Base-by-base conservation (phyloP, 2,797 vertebrate genomes). In the Poecile montanus region DNA sequence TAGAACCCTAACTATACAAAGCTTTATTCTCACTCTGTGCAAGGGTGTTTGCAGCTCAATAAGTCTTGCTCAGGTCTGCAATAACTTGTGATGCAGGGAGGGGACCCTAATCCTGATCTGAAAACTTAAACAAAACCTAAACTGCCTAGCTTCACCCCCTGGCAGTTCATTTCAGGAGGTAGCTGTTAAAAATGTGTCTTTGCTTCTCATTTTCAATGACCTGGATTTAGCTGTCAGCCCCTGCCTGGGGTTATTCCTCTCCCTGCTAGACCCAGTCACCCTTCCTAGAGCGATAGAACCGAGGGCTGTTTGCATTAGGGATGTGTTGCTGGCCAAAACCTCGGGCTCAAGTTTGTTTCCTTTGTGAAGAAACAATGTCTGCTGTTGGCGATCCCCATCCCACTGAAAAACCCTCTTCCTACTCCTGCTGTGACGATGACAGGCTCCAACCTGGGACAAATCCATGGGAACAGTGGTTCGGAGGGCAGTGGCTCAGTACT, bases 341-440 rank as follows among this genome's bases (percentile, higher is more conserved):
- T 93, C 4, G 1, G 68, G 7, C 50, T 3, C 2, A 42, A 73
- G 67, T 94, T 95, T 93, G 88, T 85, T 94, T 78, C 44, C 72
- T 89, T 85, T 83, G 26, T 20, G 56, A 36, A 73, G 66, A 63
- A 91, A 78, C 88, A 91, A 92, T 16, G 42, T 56, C 57, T 0
- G 73, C 78, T 83, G 76, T 66, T 93, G 82, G 75, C 6, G 4
- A 75, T 92, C 38, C 34, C 25, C 79, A 50, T n/a, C 75, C 66
- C 29, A 0, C 76, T 81, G 66, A 40, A 91, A 95, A 95, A 58
- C 66, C 19, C 73, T 62, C 17, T 12, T 90, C 77, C 70, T 4
- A 3, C 29, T 90, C 93, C 92, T 74, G 75, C 92, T 95, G 95
- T 42, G 94, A 85, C 2, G 40, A 85, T 91, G 93, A 93, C 90